Percentiles rank a stretch among this genome's conserved stretches.
phyloP scores from a whole-genome alignment of 2,797 vertebrate genomes.

The Podarcis lilfordi region DNA sequence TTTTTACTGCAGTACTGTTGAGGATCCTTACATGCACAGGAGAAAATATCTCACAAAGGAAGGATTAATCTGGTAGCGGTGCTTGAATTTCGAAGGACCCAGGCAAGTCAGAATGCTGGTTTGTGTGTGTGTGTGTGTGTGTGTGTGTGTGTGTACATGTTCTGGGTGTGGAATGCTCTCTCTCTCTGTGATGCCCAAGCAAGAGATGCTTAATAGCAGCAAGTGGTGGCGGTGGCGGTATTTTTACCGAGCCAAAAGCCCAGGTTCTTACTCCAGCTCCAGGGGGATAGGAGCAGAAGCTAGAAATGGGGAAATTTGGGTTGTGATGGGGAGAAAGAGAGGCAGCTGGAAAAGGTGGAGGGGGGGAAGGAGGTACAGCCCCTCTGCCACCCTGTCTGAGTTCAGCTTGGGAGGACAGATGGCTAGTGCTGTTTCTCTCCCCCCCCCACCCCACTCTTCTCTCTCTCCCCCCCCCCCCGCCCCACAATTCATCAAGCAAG shows the following conservation, averaged over 20 bases:
- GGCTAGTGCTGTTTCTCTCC: constrained; percentile 82
- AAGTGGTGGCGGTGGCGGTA: constrained; percentile 41
- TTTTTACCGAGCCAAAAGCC: constrained; percentile 23
- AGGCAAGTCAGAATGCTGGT: constrained; percentile 85
- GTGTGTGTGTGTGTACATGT: neutral
- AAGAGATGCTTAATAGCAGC: constrained; percentile 44
- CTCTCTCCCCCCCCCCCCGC: no score
- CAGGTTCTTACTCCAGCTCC: constrained; percentile 68
- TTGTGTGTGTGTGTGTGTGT: constrained; percentile 52
- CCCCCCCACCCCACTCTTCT: constrained; percentile 58
- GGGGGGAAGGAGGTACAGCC: constrained; percentile 44
- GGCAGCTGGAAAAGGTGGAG: neutral
- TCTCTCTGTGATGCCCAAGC: neutral
- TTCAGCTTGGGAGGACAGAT: constrained; percentile 86
- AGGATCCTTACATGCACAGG: constrained; percentile 84
- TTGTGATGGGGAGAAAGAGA: neutral
- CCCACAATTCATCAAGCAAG: constrained; percentile 83
- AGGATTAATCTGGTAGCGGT: constrained; percentile 90
- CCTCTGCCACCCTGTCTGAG: constrained; percentile 50
- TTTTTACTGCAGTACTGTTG: constrained; percentile 82
- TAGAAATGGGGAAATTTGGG: neutral
- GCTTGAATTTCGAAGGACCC: constrained; percentile 79
- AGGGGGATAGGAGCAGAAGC: constrained; percentile 34
- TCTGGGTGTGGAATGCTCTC: neutral
- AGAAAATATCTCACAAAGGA: constrained; percentile 86